These are phyloP conservation scores for Hydrozoanthus gracilis DNA, from an alignment of 92 coral and sea anemone species.

Conservation along the genomic window DNA sequence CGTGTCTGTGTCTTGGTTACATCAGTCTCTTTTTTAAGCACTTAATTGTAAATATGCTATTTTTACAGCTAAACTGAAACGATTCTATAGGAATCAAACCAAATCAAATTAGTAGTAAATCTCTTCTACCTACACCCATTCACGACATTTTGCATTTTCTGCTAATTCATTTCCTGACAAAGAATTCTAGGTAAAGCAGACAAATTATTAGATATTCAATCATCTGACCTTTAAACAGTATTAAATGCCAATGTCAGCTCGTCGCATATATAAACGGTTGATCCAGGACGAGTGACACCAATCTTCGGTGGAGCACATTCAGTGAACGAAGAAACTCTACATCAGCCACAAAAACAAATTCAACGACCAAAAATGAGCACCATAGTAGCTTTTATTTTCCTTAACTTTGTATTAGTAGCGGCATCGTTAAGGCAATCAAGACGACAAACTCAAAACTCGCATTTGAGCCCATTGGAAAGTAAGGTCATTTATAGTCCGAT, in stretches of 20 bases:
- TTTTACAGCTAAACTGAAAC: background rate
- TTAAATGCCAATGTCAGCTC: constrained; percentile 4
- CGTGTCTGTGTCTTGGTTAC: background rate
- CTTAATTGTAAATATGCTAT: background rate
- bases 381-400: background rate
- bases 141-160: constrained; percentile 29
- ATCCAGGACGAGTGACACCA: background rate
- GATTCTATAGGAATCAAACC: background rate
- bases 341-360: background rate
- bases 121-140: background rate
- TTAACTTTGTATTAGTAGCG: background rate
- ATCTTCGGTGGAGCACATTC: background rate
- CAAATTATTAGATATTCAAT: background rate
- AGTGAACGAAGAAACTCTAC: background rate
- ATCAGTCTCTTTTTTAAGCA: background rate
- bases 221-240: constrained; percentile 24
- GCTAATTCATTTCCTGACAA: background rate
- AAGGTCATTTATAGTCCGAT: constrained; percentile 29
- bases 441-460: constrained; percentile 29
- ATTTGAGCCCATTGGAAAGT: constrained; percentile 21
- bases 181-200: constrained; percentile 7
- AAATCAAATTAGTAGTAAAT: constrained; percentile 1
- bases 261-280: constrained; percentile 7
- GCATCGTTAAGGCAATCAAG: constrained; percentile 1
- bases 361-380: background rate